Evolutionary conservation across 1,140 invertebrate genomes (phyloP).

Genomic region (Choristoneura fumiferana): DNA sequence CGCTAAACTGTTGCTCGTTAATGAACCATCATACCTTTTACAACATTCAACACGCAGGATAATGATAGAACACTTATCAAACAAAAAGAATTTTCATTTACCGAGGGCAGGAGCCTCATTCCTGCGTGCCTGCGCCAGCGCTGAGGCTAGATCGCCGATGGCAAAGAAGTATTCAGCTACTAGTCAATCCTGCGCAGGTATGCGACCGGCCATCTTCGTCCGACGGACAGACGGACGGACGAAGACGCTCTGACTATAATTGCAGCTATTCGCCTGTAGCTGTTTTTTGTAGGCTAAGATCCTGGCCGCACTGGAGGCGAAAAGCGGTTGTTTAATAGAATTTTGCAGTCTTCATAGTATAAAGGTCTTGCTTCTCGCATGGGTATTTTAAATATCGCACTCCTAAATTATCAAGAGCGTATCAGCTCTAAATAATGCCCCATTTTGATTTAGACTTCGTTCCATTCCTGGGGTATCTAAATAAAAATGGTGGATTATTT

Average conservation of each 20-base stretch:
- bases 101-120: conserved; percentile 56
- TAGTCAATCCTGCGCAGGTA: conserved; percentile 72
- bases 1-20: too few relatives aligned
- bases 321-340: too few relatives aligned
- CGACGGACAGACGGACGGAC: conserved; percentile 51
- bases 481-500: too few relatives aligned
- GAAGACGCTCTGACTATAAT: conserved; percentile 61
- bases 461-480: too few relatives aligned
- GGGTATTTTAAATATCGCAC: too few relatives aligned
- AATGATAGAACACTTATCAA: conserved; percentile 59
- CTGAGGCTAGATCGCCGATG: conserved; percentile 44
- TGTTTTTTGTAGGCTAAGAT: conserved; percentile 58
- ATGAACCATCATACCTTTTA: conserved; percentile 30
- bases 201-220: conserved; percentile 60
- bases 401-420: too few relatives aligned
- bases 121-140: conserved; percentile 44
- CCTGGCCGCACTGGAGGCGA: too few relatives aligned
- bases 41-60: conserved; percentile 41
- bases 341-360: too few relatives aligned
- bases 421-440: too few relatives aligned
- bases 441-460: too few relatives aligned
- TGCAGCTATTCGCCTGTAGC: conserved; percentile 59
- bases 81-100: conserved; percentile 72
- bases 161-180: conserved; percentile 63
- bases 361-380: too few relatives aligned